Percentiles rank a stretch among this genome's conserved stretches.
Evolutionary conservation across 2,113 vertebrate species (phyloP).

Genomic region (Orcinus orca): DNA sequence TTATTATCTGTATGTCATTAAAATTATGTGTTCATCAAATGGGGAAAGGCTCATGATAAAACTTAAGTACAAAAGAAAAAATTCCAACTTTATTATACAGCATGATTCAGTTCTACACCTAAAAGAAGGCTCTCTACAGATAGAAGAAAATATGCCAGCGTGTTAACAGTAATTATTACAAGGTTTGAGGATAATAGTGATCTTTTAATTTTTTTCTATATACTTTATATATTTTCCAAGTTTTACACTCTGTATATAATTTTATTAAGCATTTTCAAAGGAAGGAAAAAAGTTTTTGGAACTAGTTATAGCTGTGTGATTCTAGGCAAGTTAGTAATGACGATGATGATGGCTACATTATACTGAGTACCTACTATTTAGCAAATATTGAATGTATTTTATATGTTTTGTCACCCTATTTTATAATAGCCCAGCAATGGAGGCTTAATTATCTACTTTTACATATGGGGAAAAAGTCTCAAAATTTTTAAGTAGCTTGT

Average conservation of each 20-base stretch:
- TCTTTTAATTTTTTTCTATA: constrained; percentile 24
- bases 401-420: background rate
- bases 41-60: background rate
- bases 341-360: background rate
- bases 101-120: background rate
- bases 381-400: background rate
- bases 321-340: background rate
- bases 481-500: background rate
- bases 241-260: background rate
- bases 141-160: background rate
- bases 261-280: constrained; percentile 2
- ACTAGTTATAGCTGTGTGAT: background rate
- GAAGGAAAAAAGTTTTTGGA: background rate
- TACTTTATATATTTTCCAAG: background rate
- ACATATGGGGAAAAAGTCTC: background rate
- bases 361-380: background rate
- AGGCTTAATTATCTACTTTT: background rate
- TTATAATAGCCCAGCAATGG: background rate
- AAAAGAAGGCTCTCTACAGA: background rate
- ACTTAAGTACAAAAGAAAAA: background rate
- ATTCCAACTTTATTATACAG: background rate
- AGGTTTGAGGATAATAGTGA: background rate
- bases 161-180: background rate
- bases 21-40: background rate
- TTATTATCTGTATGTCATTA: background rate